Evolutionary conservation across 2,888 invertebrate genomes (phyloP), one percentile per base, ranked within the genome.

Genomic region (Oligia fasciuncula): DNA sequence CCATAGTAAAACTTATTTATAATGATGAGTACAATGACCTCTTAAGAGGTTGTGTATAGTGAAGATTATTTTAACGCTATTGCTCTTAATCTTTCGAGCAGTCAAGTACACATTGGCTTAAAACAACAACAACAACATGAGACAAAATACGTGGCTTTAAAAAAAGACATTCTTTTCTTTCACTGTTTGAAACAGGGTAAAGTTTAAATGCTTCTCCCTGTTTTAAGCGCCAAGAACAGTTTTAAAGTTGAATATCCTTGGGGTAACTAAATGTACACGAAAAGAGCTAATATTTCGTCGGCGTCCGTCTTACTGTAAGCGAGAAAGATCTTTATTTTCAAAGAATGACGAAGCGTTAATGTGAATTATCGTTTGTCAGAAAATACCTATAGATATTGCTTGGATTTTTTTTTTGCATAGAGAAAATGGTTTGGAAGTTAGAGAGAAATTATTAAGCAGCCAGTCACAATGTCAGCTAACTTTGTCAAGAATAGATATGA

Each of bases 261-360:
- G 51, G 19, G 63, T 63, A 62, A 68, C 73, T 80, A 77, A 83
- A 80, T 73, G 51, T 73, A 72, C 65, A 51, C 57, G 65, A 63
- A 75, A 73, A 72, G 62, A 75, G 66, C 66, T 81, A 77, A 77
- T 84, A 73, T 75, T 84, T 75, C 75, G 67, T 63, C 17, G 54
- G 66, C 19, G 0, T 66, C 49, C 6, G 81, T 75, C 63, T 57
- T 8, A 77, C 54, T 77, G 75, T 0, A 51, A 77, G 84, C 85
- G 81, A 54, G 73, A 54, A 62, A 6, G 35, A n/a, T 19, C 8
- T 67, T 79, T 72, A 35, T 62, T 80, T 35, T 13, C 29, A 9
- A 40, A 66, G 6, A 35, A 29, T 66, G 57, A 57, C 11, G 5
- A 60, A 60, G 49, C 49, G 14, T 6, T 0, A 40, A 8, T 4